Evolutionary conservation across 2,888 invertebrate species (phyloP), one percentile per base, ranked within the genome.

Genomic region (Cephus spinipes): DNA sequence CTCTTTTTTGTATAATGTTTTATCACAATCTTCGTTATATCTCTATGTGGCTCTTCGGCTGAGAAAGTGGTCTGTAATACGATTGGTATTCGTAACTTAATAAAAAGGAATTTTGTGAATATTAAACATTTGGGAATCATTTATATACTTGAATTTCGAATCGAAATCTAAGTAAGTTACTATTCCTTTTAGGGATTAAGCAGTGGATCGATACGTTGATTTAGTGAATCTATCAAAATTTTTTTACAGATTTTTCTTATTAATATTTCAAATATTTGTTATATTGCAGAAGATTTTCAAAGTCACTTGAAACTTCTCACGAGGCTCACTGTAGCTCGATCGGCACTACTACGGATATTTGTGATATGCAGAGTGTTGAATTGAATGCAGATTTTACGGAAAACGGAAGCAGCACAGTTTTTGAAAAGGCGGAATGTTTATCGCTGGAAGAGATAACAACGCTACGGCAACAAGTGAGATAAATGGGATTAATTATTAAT

Each of bases 291-390:
- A 80, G 82, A 77, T 82, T 79, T n/a, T 80, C 81, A 12, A 81
- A 83, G 73, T 83, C 82, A 75, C 78, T 78, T 76, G 82, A 69
- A 77, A 81, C 77, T 30, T 83, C 80, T 71, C 78, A 78, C 74
- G 77, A 76, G 73, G 79, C 79, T 34, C 78, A 73, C 76, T 81
- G 79, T 34, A 76, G 35, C 68, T 81, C 83, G 34, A 78, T 77
- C 71, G 73, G 69, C 76, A 75, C 73, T 68, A 75, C 77, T 82
- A 32, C 71, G 32, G 74, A 80, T 77, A 82, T 82, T 77, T 79
- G 84, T 82, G 84, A 88, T 84, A 88, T 88, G 88, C 88, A 86
- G 85, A 84, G 81, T 83, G 78, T 81, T 75, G 79, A 80, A 35
- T 76, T 80, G 71, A 83, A 79, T 80, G 76, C 69, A 71, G 80